Evolutionary conservation across 2,797 vertebrate genomes (phyloP), one percentile per base, ranked within the genome.

Genomic region (Helostoma temminkii): DNA sequence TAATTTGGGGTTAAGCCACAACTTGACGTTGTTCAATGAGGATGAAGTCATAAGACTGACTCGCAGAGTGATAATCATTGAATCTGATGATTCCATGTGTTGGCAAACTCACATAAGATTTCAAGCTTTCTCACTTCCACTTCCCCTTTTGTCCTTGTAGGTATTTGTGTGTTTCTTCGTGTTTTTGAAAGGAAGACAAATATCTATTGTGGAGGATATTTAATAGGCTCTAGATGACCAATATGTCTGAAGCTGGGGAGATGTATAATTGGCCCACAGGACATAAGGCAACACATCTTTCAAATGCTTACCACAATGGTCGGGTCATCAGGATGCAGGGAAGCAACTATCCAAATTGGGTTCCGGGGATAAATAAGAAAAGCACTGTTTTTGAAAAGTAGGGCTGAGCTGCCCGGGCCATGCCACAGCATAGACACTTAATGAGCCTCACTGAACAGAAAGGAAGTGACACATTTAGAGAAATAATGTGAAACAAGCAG

Each of bases 211-310:
- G 34, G 49, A 41, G 21, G 24, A 28, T 54, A 8, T 60, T 71
- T 45, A 71, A 78, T 46, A 73, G 66, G 52, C 71, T 77, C 30
- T 56, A 58, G 55, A 71, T 64, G 37, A 73, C 61, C 55, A 71
- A 30, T 19, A 53, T 39, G 28, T 67, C 49, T 59, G 65, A 61
- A 69, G 28, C 55, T 78, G 21, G 52, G 36, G 52, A 68, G 71
- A 57, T 41, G 47, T 36, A 37, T 64, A 89, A 91, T 91, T 91
- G 84, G 85, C 80, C 84, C 81, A 39, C 52, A 85, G 83, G 89
- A 88, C 66, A 7, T 37, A 25, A 74, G 56, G 63, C 47, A 63
- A 77, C 68, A 71, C 53, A 56, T 80, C 62, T 63, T 75, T 76
- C 60, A 72, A 82, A 76, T 46, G 69, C 60, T 46, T 43, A 39